Evolutionary conservation across 2,113 vertebrate species (phyloP).

Genomic region (Rhea americana): DNA sequence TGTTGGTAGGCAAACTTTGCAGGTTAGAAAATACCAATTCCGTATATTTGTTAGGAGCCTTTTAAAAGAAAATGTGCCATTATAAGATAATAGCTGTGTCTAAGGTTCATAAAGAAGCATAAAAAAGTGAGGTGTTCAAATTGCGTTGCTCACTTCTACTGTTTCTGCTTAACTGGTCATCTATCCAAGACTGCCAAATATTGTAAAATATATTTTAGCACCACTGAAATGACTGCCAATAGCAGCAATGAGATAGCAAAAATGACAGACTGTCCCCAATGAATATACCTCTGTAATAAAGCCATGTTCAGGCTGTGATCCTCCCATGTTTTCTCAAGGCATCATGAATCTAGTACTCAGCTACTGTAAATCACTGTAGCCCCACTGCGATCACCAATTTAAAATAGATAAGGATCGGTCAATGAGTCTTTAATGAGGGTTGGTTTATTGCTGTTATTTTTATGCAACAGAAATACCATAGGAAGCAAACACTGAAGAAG

Average conservation of each 20-base stretch:
- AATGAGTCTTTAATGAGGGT: slow-evolving; percentile 12
- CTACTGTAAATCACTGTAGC: slow-evolving; percentile 18
- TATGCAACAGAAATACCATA: background rate
- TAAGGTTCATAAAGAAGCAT: slow-evolving; percentile 60
- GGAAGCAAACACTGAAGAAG: background rate
- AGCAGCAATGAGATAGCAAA: slow-evolving; percentile 2
- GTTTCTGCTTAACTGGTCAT: slow-evolving; percentile 51
- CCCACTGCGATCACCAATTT: background rate
- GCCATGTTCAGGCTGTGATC: background rate
- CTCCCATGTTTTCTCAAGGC: slow-evolving; percentile 24
- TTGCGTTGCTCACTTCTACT: background rate
- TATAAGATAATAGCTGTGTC: slow-evolving; percentile 21
- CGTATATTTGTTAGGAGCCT: background rate
- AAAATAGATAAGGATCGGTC: background rate
- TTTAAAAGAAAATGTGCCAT: slow-evolving; percentile 20
- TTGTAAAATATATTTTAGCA: slow-evolving; percentile 2
- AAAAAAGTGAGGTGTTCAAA: slow-evolving; percentile 41
- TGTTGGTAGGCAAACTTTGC: background rate
- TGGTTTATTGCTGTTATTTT: background rate
- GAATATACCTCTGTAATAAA: slow-evolving; percentile 21
- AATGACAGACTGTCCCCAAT: slow-evolving; percentile 23
- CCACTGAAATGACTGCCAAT: background rate
- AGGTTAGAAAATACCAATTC: background rate
- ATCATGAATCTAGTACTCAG: background rate
- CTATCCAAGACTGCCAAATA: slow-evolving; percentile 7